Evolutionary conservation across 1,140 invertebrate genomes (phyloP), one percentile per base, ranked within the genome.

Genomic region (Euborellia annulipes): DNA sequence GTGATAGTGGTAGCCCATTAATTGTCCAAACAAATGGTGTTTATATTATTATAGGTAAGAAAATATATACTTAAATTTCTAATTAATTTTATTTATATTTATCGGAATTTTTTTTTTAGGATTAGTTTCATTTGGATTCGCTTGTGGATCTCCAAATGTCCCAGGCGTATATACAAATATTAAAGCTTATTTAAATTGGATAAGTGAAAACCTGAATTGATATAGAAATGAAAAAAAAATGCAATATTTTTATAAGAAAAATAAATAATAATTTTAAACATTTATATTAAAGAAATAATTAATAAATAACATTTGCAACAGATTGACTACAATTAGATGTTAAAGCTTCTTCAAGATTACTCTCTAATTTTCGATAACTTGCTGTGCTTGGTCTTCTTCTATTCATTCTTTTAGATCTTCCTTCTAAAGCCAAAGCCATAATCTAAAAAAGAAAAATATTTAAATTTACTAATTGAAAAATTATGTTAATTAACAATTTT

Each of bases 291-390:
- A 21, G 1, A 40, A 38, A n/a, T n/a, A 42, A 20, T 52, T 43
- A 54, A 32, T 54, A 54, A 2, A 54, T 36, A 1, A 54, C 45
- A 39, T 49, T 43, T 9, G 50, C 50, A 3, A 49, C 47, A 11
- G 52, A 54, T 3, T 48, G 36, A 14, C 36, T 36, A 13, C 43
- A 46, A 20, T 43, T 48, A 3, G 72, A 74, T 1, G 68, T 71
- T 14, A 75, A 68, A 22, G 72, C 73, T 61, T 76, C 73, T 57
- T 76, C 74, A 46, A 76, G 57, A 53, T 70, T 76, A 54, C 65
- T 72, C 52, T 76, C 72, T 43, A 76, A 57, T 56, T 75, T 75
- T 45, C 69, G 63, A 52, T 76, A 76, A 53, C 63, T 73, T 11
- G 70, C 67, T 4, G 69, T 71, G 51, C 70, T 72, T 36, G 71